Evolutionary conservation across 2,797 vertebrate species (phyloP).

Genomic region (Gorsachius magnificus): DNA sequence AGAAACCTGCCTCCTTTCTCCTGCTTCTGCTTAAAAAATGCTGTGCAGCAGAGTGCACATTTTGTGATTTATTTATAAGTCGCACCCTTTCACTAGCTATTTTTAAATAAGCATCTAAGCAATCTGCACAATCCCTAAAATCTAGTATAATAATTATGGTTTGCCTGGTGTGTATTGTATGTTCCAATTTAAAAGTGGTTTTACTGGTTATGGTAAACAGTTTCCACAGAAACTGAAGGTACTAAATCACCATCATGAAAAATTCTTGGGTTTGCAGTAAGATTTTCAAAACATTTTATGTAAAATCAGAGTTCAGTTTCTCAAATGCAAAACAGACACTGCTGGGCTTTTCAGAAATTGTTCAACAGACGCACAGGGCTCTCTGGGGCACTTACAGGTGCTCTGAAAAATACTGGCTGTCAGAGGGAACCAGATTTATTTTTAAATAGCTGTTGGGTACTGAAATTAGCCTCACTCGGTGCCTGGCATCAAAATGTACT

Average conservation of each 20-base stretch:
- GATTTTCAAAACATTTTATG: background rate
- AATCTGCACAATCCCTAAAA: background rate
- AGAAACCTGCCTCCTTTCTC: background rate
- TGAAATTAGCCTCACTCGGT: background rate
- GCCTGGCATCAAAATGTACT: background rate
- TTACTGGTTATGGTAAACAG: background rate
- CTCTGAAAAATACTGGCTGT: background rate
- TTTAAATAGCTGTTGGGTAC: background rate
- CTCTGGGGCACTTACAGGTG: background rate
- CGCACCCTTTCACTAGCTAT: background rate
- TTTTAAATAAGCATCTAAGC: constrained; percentile 1
- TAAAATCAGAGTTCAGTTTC: background rate
- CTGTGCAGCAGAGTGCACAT: background rate
- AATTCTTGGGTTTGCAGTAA: background rate
- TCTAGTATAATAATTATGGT: background rate
- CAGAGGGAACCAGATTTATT: background rate
- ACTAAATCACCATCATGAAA: background rate
- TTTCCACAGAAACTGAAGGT: background rate
- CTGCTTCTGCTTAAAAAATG: background rate
- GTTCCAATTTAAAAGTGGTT: background rate
- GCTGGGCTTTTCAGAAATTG: background rate
- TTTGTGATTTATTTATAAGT: background rate
- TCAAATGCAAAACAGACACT: background rate
- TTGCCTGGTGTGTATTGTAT: background rate
- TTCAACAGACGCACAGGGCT: background rate